These are phyloP conservation scores for Aphidoletes aphidimyza DNA, from an alignment of 2,888 invertebrate species.

Conservation along the genomic window DNA sequence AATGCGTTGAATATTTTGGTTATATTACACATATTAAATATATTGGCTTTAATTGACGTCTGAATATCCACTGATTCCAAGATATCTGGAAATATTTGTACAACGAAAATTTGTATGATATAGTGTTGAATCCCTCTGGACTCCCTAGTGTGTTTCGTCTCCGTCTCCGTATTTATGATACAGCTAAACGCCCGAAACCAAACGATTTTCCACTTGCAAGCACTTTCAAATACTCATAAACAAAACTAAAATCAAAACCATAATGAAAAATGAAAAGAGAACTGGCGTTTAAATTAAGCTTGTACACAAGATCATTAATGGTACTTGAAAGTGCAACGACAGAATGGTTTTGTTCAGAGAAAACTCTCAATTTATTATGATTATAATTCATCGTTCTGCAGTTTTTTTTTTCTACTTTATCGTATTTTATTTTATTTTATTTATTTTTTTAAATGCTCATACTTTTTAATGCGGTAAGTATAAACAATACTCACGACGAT, in stretches of 20 bases:
- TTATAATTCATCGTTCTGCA: conserved; percentile 14
- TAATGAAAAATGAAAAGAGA: not conserved
- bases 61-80: too few relatives aligned
- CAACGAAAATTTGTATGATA: too few relatives aligned
- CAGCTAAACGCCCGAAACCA: not conserved
- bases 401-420: not conserved
- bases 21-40: too few relatives aligned
- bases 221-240: not conserved
- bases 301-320: conserved; percentile 16
- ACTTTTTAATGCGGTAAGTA: not conserved
- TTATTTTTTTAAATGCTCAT: too few relatives aligned
- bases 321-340: conserved; percentile 7
- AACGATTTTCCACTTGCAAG: not conserved
- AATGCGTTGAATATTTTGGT: too few relatives aligned
- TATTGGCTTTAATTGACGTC: too few relatives aligned
- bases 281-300: too few relatives aligned
- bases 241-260: not conserved
- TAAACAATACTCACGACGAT: conserved; percentile 1
- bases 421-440: too few relatives aligned
- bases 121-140: too few relatives aligned
- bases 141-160: too few relatives aligned
- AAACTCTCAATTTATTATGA: conserved; percentile 34
- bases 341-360: conserved; percentile 28
- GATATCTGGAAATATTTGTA: too few relatives aligned
- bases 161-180: too few relatives aligned